A percentile compares a stretch with the other conserved stretches of the same genome.
phyloP scores from a whole-genome alignment of 1,140 invertebrate genomes.

The Bemisia tabaci region DNA sequence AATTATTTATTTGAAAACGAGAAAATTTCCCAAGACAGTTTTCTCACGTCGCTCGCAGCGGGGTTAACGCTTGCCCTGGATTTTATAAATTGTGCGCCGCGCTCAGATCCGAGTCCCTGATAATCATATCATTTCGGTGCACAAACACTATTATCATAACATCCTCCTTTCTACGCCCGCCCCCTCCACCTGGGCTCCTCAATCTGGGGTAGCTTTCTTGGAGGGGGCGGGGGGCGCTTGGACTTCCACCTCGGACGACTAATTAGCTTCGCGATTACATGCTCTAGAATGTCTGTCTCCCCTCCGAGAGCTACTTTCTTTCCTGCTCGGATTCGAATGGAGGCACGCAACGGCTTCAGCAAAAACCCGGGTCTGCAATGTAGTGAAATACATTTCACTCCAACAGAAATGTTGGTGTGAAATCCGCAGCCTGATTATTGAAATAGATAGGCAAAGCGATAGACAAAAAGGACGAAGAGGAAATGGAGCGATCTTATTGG shows the following conservation, averaged over 20 bases:
- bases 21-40: neutral
- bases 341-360: too few species aligned
- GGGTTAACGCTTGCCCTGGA: neutral
- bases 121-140: neutral
- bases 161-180: neutral
- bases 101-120: neutral
- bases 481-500: too few species aligned
- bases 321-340: too few species aligned
- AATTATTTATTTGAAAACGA: neutral
- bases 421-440: too few species aligned
- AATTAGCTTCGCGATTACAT: neutral
- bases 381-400: too few species aligned
- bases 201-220: neutral
- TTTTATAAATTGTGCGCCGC: neutral
- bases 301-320: too few species aligned
- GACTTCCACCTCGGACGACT: neutral
- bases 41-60: neutral
- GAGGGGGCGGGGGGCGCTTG: too few species aligned
- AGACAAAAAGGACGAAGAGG: too few species aligned
- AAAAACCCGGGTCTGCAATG: too few species aligned
- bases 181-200: too few species aligned
- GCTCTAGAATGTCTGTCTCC: neutral
- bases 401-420: too few species aligned
- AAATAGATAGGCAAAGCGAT: too few species aligned
- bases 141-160: neutral